Base-by-base conservation (phyloP, 2,888 invertebrate genomes). In the Rhyacophila evoluta region DNA sequence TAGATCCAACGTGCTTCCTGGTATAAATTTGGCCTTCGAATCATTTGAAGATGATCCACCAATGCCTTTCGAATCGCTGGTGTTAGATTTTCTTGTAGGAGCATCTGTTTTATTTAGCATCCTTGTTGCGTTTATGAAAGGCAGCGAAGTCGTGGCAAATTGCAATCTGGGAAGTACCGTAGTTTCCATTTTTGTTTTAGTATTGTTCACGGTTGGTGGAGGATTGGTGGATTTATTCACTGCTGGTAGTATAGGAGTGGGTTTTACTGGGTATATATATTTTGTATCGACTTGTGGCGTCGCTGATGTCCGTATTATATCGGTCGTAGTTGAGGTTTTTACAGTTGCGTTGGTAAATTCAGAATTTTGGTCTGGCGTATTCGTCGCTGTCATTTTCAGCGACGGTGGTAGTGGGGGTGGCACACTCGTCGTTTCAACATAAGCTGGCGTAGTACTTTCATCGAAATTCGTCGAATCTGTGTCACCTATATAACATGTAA, bases 121-220 rank as follows among this genome's bases (percentile, higher is more conserved):
- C 28, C 78, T 78, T 1, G 80, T 78, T 6, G 69, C 72, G 33
- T 80, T 80, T 41, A 33, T 75, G 27, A 75, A 36, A 2, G 80
- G 80, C 5, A 68, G 75, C 3, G 72, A 36, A 1, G 69, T 67
- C 1, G 79, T 79, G 0, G 19, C 27, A 15, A 73, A 69, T 29
- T 33, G 33, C n/a, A 75, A 8, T 5, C 1, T 27, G 19, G 19
- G 69, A 11, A 12, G 0, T 10, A 25, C 8, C 19, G 15, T 55
- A 8, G 2, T 55, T 19, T 19, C 25, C 1, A 55, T 8, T 55
- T 1, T 41, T 19, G 3, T 3, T 19, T 12, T 15, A 4, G 15
- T 55, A 25, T 55, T 10, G 1, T 55, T 55, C 15, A 8, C 11
- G 19, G 1, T 76, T 55, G 38, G 19, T n/a, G 28, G 70, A 25